Percentiles rank a stretch among this genome's conserved stretches.
Conservation (phyloP, 2,888 invertebrate species). For the Gibbula magus region DNA sequence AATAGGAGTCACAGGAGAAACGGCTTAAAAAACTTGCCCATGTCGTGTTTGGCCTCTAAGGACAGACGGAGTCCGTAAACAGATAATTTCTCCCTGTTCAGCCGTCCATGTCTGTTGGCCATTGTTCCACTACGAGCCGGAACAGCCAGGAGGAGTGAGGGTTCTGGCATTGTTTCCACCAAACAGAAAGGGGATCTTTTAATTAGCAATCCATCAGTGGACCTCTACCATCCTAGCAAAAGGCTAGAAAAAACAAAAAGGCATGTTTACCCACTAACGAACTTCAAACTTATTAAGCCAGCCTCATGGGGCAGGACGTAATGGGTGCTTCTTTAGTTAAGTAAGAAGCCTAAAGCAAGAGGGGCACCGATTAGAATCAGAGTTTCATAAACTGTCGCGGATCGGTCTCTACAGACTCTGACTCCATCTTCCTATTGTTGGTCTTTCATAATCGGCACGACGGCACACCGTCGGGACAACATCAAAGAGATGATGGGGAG, state of each 20-base stretch:
- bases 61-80: slow-evolving; percentile 3
- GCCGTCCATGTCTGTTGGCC: neutral
- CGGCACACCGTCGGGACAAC: neutral
- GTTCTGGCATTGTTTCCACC: neutral
- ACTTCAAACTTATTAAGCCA: neutral
- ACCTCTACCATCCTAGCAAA: neutral
- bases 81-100: slow-evolving; percentile 1
- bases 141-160: neutral
- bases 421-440: neutral
- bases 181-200: slow-evolving; percentile 19
- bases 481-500: neutral
- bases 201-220: slow-evolving; percentile 24
- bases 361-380: neutral
- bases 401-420: neutral
- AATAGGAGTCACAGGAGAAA: neutral
- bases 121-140: slow-evolving; percentile 15
- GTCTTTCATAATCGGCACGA: neutral
- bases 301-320: neutral
- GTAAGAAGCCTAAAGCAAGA: neutral
- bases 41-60: neutral
- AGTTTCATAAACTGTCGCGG: neutral
- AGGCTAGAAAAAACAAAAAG: slow-evolving; percentile 15
- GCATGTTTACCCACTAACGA: slow-evolving; percentile 9
- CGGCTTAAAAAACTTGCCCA: slow-evolving; percentile 13
- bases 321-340: neutral